Evolutionary conservation across 2,113 vertebrate species (phyloP).

Genomic region (Stegostoma tigrinum): DNA sequence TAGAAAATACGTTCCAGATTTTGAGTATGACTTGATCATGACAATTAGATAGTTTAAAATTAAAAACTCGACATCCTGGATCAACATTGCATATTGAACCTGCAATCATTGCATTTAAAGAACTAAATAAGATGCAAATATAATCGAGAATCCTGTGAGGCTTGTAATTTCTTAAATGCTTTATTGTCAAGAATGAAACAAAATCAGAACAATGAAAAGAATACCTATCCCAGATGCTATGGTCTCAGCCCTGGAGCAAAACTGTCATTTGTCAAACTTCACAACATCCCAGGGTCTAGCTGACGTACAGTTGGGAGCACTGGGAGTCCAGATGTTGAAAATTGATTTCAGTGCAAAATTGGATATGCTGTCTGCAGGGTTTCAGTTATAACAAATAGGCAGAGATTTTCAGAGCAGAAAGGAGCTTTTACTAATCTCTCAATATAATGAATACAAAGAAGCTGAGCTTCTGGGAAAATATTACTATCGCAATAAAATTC

Average conservation of each 20-base stretch:
- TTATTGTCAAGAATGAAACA: not conserved
- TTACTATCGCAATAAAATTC: not conserved
- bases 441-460: not conserved
- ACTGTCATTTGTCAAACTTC: not conserved
- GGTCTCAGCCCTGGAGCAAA: not conserved
- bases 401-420: conserved; percentile 9
- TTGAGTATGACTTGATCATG: not conserved
- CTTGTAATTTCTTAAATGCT: not conserved
- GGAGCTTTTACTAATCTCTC: not conserved
- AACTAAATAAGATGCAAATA: not conserved
- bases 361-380: not conserved
- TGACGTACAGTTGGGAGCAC: not conserved
- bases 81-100: not conserved
- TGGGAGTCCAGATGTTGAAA: conserved; percentile 19
- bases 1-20: not conserved
- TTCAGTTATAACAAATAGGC: not conserved
- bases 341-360: conserved; percentile 25
- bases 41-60: not conserved
- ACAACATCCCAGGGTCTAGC: not conserved
- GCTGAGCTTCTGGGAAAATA: not conserved
- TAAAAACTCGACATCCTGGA: not conserved
- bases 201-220: conserved; percentile 7
- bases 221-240: not conserved
- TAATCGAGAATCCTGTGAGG: not conserved
- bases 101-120: not conserved